Conservation (phyloP, 2,113 vertebrate species). For the Atlantisia rogersi region DNA sequence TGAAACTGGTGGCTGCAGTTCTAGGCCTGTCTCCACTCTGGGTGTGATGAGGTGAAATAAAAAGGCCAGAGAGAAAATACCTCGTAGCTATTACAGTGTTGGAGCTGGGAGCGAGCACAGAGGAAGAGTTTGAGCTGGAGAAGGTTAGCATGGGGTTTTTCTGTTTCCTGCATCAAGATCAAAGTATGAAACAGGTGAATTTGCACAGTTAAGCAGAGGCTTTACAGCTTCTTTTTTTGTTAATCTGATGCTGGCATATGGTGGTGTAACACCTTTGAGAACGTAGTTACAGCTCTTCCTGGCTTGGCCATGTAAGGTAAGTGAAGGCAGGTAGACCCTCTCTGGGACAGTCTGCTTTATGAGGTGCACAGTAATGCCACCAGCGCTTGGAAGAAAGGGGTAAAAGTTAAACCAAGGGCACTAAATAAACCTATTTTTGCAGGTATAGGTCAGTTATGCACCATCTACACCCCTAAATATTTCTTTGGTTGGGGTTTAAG, state of each 20-base stretch:
- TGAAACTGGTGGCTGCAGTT: not conserved
- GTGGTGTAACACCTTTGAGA: not conserved
- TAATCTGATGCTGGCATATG: accelerated
- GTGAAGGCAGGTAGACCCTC: not conserved
- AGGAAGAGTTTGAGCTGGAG: not conserved
- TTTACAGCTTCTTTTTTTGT: not conserved
- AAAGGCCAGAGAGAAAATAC: not conserved
- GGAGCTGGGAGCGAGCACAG: not conserved
- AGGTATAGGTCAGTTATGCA: not conserved
- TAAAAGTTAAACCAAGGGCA: not conserved
- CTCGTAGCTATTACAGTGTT: accelerated
- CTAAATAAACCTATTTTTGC: not conserved
- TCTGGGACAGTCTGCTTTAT: not conserved
- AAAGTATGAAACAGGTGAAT: not conserved
- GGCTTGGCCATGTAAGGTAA: accelerated
- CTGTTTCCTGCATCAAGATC: not conserved
- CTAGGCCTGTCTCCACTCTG: not conserved
- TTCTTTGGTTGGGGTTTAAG: not conserved
- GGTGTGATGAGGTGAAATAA: not conserved
- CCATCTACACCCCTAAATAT: not conserved
- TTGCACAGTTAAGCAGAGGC: not conserved
- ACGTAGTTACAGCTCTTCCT: not conserved
- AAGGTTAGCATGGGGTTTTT: not conserved
- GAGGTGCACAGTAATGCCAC: not conserved
- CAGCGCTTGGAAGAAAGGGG: not conserved